Evolutionary conservation across 1,140 invertebrate species (phyloP).

Genomic region (Dufourea novaeangliae): DNA sequence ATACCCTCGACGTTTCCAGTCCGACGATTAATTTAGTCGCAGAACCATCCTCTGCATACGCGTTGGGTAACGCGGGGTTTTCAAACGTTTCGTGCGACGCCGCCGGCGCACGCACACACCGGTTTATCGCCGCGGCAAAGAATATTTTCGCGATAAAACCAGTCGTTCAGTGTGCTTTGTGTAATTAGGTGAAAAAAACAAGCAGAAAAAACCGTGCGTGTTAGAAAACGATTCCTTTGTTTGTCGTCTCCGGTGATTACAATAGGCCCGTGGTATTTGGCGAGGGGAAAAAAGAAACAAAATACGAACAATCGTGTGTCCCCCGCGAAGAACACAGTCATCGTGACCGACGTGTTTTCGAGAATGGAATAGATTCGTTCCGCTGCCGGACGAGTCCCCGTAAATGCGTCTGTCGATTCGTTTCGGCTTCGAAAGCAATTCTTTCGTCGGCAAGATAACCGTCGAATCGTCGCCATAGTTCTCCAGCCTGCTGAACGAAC

Average conservation of each 20-base stretch:
- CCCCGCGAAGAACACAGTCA: slow-evolving; percentile 3
- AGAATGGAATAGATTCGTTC: not conserved
- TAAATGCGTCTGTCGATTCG: not conserved
- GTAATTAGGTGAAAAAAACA: not conserved
- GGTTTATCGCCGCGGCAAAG: not conserved
- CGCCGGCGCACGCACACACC: not conserved
- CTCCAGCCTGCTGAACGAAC: not conserved
- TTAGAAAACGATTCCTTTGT: not conserved
- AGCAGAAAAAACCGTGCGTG: not conserved
- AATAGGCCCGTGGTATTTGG: not conserved
- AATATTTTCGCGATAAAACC: not conserved
- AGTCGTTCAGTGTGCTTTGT: not conserved
- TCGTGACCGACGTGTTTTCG: slow-evolving; percentile 11
- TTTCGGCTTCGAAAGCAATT: not conserved
- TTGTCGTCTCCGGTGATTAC: not conserved
- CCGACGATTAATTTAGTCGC: not conserved
- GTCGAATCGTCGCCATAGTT: not conserved
- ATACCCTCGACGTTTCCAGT: not conserved
- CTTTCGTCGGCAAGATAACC: not conserved
- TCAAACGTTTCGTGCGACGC: not conserved
- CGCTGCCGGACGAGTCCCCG: not conserved
- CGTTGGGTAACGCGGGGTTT: not conserved
- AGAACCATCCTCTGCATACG: not conserved
- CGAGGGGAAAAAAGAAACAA: not conserved
- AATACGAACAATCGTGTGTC: slow-evolving; percentile 9